Conservation (phyloP, 2,888 invertebrate genomes). For the Orthosia cruda region DNA sequence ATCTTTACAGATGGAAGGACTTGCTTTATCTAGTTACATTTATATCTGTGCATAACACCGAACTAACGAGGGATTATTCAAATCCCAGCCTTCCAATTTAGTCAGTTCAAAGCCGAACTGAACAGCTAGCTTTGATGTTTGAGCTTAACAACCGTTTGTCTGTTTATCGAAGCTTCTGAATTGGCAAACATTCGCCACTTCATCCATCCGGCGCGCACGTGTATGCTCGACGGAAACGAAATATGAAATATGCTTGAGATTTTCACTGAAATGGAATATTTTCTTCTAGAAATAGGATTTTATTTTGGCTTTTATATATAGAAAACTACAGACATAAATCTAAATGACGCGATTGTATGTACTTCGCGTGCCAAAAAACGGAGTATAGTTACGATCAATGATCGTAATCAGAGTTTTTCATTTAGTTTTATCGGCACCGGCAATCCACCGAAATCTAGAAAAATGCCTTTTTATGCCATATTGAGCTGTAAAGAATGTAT, state of each 20-base stretch:
- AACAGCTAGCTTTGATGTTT: slow-evolving; percentile 41
- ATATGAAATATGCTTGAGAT: slow-evolving; percentile 9
- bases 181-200: slow-evolving; percentile 23
- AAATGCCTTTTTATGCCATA: no score
- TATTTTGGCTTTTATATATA: no score
- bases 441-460: no score
- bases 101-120: slow-evolving; percentile 21
- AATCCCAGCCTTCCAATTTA: slow-evolving; percentile 3
- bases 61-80: slow-evolving; percentile 7
- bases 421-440: no score
- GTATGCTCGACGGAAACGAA: not conserved
- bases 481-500: no score
- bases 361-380: no score
- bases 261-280: not conserved
- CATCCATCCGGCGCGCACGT: not conserved
- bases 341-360: no score
- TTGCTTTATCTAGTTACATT: no score
- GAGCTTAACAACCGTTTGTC: slow-evolving; percentile 28
- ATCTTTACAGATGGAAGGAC: no score
- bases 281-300: not conserved
- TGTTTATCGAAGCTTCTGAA: slow-evolving; percentile 33
- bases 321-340: no score
- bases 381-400: no score
- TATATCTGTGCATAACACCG: not conserved
- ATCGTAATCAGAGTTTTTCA: no score